Base-by-base conservation (phyloP, 2,113 vertebrate species). In the Etheostoma cragini region DNA sequence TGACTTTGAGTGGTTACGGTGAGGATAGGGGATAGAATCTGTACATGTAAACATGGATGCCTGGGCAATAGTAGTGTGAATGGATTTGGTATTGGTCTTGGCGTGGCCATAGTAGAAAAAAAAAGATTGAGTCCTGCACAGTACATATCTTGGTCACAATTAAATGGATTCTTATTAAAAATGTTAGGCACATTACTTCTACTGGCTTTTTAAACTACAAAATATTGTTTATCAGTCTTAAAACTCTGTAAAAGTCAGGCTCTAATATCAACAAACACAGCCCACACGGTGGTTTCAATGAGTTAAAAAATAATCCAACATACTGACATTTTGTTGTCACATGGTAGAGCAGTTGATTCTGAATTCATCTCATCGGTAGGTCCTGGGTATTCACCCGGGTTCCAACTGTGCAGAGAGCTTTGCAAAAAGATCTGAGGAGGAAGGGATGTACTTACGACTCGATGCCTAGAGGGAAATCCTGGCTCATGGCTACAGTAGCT, bases 401-500 rank as follows among this genome's bases (percentile, higher is more conserved):
- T 83, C 80, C 76, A 76, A 72, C 70, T 52, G 69, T 2, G 52
- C 78, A 46, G 62, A 54, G 33, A 77, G 64, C 75, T 76, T 76
- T 62, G 62, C 66, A 72, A 78, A 78, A 30, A 78, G 82, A 86
- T 87, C 80, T 76, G 33, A 84, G 83, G 72, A 79, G 72, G 65
- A 53, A 65, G 53, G 60, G 66, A 46, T 83, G 76, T 79, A 90
- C 97, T 97, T 94, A 99, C 98, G 95, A 97, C 90, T 99, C 97
- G 0, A 98, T 97, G 88, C 97, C 96, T 58, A 98, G 90, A 80
- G 97, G 98, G 82, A 99, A 99, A 65, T 99, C 97, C 94, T 97
- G 97, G 95, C 98, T 99, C 97, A 99, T 98, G 81, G 98, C 98
- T 91, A 99, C 96, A 0, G 96, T 98, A 72, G 97, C 98, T 95